A percentile compares a stretch with the other conserved stretches of the same genome.
Conservation (phyloP, 2,888 invertebrate genomes). For the Theodoxus fluviatilis region DNA sequence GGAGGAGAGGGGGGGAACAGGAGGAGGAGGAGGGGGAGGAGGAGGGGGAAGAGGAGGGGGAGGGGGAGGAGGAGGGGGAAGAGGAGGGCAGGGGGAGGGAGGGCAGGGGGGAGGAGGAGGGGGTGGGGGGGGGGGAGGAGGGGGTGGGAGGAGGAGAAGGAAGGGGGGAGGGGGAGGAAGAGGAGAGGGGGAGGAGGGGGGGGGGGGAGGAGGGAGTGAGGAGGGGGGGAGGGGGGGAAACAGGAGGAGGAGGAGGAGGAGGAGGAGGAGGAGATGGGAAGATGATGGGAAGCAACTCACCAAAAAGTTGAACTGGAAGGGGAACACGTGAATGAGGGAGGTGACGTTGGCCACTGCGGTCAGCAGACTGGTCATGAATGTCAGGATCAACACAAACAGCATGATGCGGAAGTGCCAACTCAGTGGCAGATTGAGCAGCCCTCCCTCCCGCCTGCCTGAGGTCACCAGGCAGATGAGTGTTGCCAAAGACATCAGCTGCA, state of each 20-base stretch:
- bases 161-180: neutral
- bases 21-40: neutral
- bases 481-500: constrained; percentile 43
- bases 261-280: neutral
- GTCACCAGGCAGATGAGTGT: constrained; percentile 44
- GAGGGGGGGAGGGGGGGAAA: no score
- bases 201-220: neutral
- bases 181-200: neutral
- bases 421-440: constrained; percentile 44
- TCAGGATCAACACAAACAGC: constrained; percentile 47
- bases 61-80: neutral
- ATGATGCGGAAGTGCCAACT: constrained; percentile 53
- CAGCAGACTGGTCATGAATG: constrained; percentile 38
- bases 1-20: neutral
- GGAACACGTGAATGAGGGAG: constrained; percentile 40
- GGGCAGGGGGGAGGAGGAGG: neutral
- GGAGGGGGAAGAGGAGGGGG: neutral
- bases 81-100: neutral
- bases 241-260: no score
- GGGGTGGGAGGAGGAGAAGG: neutral
- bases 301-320: constrained; percentile 48
- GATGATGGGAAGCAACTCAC: no score
- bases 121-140: neutral
- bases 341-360: constrained; percentile 41
- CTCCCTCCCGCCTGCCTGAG: constrained; percentile 41